phyloP scores from a whole-genome alignment of 2,113 vertebrate genomes.

The Cochlearius cochlearius region DNA sequence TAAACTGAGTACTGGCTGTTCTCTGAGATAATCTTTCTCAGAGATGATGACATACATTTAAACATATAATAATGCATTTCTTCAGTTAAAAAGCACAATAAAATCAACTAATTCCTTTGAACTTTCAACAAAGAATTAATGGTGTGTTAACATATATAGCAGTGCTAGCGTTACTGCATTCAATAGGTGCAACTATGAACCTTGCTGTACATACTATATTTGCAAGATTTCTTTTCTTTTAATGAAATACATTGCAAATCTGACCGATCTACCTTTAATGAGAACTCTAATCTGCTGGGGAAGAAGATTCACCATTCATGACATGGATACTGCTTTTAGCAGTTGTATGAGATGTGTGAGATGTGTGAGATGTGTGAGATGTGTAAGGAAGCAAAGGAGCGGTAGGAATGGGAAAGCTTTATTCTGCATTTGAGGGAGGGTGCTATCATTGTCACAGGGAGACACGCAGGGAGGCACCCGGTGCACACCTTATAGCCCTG shows the following conservation, averaged over 20 bases:
- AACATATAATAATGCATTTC: neutral
- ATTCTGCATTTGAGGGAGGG: neutral
- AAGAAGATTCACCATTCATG: neutral
- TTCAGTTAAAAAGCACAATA: neutral
- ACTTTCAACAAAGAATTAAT: neutral
- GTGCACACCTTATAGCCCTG: fast-evolving
- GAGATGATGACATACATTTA: neutral
- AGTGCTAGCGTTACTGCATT: neutral
- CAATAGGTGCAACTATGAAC: neutral
- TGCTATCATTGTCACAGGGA: neutral
- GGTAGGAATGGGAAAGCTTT: neutral
- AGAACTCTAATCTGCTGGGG: neutral
- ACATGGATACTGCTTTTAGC: neutral
- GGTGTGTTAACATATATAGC: neutral
- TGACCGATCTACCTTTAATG: neutral
- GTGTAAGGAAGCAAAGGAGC: neutral
- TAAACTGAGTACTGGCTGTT: neutral
- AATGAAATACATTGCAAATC: neutral
- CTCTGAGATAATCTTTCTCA: neutral
- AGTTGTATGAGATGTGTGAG: neutral
- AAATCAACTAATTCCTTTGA: neutral
- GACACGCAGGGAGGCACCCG: fast-evolving
- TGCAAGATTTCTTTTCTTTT: neutral
- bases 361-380: neutral
- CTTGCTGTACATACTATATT: neutral